These are phyloP conservation scores for Phalacrocorax brasilianus DNA, from an alignment of 2,113 vertebrate genomes.

Conservation along the genomic window DNA sequence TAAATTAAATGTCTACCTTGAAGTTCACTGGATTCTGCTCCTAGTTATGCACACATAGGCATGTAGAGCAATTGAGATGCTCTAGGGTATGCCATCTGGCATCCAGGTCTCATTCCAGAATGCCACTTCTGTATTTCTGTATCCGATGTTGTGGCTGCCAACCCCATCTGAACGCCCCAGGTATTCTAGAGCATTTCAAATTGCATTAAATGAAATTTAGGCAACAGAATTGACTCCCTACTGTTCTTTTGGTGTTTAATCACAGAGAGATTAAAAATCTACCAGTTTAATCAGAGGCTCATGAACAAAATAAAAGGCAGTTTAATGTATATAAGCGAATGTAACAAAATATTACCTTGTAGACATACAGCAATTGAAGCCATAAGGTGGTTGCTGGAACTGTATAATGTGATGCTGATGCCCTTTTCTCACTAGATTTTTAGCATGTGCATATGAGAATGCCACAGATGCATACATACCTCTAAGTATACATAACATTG, in stretches of 20 bases:
- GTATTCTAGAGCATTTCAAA: constrained; percentile 22
- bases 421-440: neutral
- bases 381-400: neutral
- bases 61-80: neutral
- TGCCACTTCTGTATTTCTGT: constrained; percentile 1
- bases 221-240: neutral
- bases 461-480: neutral
- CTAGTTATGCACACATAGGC: neutral
- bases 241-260: constrained; percentile 8
- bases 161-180: neutral
- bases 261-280: neutral
- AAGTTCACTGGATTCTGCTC: neutral
- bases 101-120: constrained; percentile 21
- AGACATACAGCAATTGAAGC: neutral
- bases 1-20: neutral
- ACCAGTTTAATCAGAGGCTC: neutral
- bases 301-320: neutral
- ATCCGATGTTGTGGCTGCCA: neutral
- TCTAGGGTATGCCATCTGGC: constrained; percentile 28
- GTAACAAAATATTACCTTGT: neutral
- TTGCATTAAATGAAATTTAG: constrained; percentile 1
- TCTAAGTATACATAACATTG: neutral
- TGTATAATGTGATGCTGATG: neutral
- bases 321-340: neutral
- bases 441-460: neutral